Conservation (phyloP, 2,797 vertebrate genomes). For the Pseudotriccus pelzelni region DNA sequence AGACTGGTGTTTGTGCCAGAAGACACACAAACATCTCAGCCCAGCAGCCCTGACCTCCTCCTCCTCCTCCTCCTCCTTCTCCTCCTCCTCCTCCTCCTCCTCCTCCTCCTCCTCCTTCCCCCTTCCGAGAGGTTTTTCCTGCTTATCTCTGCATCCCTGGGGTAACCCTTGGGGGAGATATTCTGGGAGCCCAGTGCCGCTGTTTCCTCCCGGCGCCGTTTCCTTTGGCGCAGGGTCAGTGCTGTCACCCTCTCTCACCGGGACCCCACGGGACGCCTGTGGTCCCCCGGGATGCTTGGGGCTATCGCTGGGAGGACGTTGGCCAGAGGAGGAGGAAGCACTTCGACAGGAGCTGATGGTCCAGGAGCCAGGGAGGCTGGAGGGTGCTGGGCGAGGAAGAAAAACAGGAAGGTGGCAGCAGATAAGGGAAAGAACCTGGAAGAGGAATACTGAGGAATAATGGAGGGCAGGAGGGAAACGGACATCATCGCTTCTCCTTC, state of each 20-base stretch:
- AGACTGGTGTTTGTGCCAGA: neutral
- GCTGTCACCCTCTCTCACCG: neutral
- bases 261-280: neutral
- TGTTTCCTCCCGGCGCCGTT: neutral
- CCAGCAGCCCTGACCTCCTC: conserved; percentile 16
- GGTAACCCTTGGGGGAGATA: neutral
- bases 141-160: conserved; percentile 42
- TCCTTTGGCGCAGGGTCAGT: neutral
- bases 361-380: conserved; percentile 6
- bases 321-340: conserved; percentile 25
- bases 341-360: neutral
- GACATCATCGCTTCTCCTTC: conserved; percentile 16
- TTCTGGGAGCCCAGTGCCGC: neutral
- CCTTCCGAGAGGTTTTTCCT: neutral
- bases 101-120: neutral
- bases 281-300: neutral
- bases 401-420: conserved; percentile 71
- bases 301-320: conserved; percentile 11
- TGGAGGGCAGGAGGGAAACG: neutral
- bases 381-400: neutral
- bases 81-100: neutral
- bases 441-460: conserved; percentile 9
- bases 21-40: neutral
- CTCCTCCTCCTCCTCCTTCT: neutral
- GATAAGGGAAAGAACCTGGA: conserved; percentile 66